Evolutionary conservation across 2,888 invertebrate species (phyloP), one percentile per base, ranked within the genome.

Genomic region (Tetragonula carbonaria): DNA sequence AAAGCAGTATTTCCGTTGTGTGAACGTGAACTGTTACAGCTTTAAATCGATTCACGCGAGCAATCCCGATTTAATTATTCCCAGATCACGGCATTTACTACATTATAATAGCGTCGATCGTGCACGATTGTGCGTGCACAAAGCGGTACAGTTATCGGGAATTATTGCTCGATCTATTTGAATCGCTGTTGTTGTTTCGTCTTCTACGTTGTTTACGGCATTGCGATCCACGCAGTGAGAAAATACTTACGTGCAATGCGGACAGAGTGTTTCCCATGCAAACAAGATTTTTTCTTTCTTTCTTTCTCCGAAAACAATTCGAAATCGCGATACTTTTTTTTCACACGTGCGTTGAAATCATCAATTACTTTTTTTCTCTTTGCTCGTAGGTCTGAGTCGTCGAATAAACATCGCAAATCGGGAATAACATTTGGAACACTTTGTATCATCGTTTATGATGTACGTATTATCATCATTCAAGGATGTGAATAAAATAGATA

Each of bases 81-180:
- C 57, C 72, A 81, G 51, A 80, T 80, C 75, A 71, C 53, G 55
- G 71, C 80, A 78, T 78, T 81, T 72, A 81, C 55, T 76, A 50
- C 73, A 67, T 67, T 81, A 78, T 62, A 59, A 33, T 21, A 62
- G 53, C 66, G 78, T 57, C 63, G 59, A 78, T 80, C 78, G 59
- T 59, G 23, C 38, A 18, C 72, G 51, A 82, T 82, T 80, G 80
- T 74, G 51, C 21, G 45, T 28, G n/a, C 4, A 21, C 28, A 78
- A 81, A 82, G 50, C 55, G 68, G 55, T 45, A 68, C 73, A 50
- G 73, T 82, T 78, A 82, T 82, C 67, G 73, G 68, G 55, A 78
- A 74, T 82, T 78, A 70, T 68, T 73, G 50, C 33, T 68, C 73
- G 38, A 74, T 68, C 67, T 55, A 67, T 78, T 72, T 73, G 50